These are phyloP conservation scores for Sicus ferrugineus DNA, from an alignment of 2,888 invertebrate genomes.

Conservation along the genomic window DNA sequence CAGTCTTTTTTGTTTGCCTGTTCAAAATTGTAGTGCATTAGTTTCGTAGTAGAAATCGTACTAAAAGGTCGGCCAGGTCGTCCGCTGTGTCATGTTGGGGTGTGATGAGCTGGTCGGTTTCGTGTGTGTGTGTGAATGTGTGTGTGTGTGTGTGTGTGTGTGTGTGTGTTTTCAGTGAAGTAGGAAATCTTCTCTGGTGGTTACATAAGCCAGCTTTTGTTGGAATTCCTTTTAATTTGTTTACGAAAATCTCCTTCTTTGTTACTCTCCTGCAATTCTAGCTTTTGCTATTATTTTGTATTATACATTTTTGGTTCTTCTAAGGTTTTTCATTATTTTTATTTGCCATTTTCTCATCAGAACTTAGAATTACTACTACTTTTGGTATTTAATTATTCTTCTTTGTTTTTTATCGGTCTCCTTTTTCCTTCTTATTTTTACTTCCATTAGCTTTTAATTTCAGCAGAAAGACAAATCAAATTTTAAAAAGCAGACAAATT, in stretches of 20 bases:
- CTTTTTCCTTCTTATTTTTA: too few species aligned
- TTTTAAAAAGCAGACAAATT: not conserved
- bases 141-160: not conserved
- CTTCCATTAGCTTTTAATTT: too few species aligned
- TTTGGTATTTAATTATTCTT: too few species aligned
- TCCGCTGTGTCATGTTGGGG: not conserved
- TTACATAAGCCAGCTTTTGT: slow-evolving; percentile 24
- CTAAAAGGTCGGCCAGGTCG: not conserved
- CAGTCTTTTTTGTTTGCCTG: slow-evolving; percentile 7
- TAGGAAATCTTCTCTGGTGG: slow-evolving; percentile 27
- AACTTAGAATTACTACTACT: too few species aligned
- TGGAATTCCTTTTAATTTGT: not conserved
- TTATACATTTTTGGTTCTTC: not conserved
- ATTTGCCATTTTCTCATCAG: too few species aligned
- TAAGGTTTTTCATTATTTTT: too few species aligned
- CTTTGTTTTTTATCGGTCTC: too few species aligned
- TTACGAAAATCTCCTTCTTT: not conserved
- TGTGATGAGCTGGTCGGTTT: not conserved
- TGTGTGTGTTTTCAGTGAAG: slow-evolving; percentile 9
- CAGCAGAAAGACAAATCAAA: too few species aligned
- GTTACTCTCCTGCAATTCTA: not conserved
- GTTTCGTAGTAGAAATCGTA: not conserved
- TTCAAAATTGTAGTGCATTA: slow-evolving; percentile 19
- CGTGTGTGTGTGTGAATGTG: not conserved
- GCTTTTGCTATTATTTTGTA: not conserved